Base-by-base conservation (phyloP, 2,888 invertebrate species). In the Mystacides longicornis region DNA sequence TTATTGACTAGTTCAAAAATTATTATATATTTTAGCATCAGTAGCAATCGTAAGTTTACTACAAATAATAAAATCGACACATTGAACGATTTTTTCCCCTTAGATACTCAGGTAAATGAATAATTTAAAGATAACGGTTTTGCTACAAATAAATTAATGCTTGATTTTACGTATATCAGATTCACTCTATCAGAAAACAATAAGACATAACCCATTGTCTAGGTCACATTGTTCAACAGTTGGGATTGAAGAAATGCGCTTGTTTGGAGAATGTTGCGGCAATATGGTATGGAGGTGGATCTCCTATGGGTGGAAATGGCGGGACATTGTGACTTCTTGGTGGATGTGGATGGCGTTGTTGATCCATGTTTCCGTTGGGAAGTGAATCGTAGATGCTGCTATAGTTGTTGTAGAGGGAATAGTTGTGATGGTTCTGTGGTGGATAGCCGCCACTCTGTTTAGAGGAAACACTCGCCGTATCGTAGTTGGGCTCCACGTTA, bases 271-370 rank as follows among this genome's bases (percentile, higher is more conserved):
- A 89, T 2, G 84, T 86, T 21, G 89, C 88, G 23, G 89, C 90
- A 65, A 90, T 87, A 65, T 90, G 88, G 72, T 90, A 91, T 1
- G 90, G 90, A 1, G 90, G 90, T 16, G 90, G 90, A 65, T 82
- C 75, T 47, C 63, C 63, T 14, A 3, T 16, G 23, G 64, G 63
- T 52, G 60, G 57, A 19, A 62, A 56, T 49, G 60, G 51, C 5
- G 56, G 51, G n/a, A 55, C 23, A 31, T 33, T 53, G 16, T 16
- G 9, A 22, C 22, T 16, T 19, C 58, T 58, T 51, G 50, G 52
- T 2, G 72, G 72, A 72, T 18, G 21, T 52, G 60, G 20, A 60
- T 63, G 69, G 61, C 51, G 27, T 51, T 46, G 14, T 42, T 46
- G 51, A 9, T 23, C 43, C 5, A 48, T 71, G 63, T 69, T 72